These are phyloP conservation scores for Cacatua alba DNA, from an alignment of 2,113 vertebrate species.

Conservation along the genomic window DNA sequence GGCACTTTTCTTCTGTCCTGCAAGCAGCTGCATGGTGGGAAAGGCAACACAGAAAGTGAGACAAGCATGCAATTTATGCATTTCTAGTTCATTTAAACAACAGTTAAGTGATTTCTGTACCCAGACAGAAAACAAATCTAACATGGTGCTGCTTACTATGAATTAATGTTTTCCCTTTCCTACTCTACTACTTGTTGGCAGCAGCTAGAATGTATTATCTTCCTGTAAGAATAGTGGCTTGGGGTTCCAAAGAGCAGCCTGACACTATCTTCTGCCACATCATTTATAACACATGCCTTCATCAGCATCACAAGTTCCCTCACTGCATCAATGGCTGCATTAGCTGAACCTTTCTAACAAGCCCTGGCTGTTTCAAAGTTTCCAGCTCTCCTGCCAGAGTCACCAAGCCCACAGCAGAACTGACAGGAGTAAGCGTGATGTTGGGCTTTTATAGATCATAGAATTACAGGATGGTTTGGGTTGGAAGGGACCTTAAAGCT, in stretches of 20 bases:
- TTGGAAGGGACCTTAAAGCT: not conserved
- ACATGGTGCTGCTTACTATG: not conserved
- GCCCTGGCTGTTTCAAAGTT: not conserved
- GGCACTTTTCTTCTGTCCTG: conserved; percentile 87
- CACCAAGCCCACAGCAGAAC: not conserved
- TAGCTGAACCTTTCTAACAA: not conserved
- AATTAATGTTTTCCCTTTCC: not conserved
- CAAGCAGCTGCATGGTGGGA: conserved; percentile 81
- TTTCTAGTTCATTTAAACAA: not conserved
- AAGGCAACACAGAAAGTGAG: not conserved
- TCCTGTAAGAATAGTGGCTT: not conserved
- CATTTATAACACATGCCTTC: not conserved
- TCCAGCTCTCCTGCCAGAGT: not conserved
- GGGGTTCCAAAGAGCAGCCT: not conserved
- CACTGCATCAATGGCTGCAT: accelerated
- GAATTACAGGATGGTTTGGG: not conserved
- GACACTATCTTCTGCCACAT: not conserved
- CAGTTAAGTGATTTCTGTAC: not conserved
- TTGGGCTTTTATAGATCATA: not conserved
- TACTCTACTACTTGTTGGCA: not conserved
- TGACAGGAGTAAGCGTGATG: accelerated
- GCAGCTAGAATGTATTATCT: not conserved
- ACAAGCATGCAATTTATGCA: not conserved
- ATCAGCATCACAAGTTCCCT: not conserved
- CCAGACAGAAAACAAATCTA: not conserved